A percentile compares a stretch with the other conserved stretches of the same genome.
Conservation (phyloP, 2,888 invertebrate genomes). For the Dynastes grantii region DNA sequence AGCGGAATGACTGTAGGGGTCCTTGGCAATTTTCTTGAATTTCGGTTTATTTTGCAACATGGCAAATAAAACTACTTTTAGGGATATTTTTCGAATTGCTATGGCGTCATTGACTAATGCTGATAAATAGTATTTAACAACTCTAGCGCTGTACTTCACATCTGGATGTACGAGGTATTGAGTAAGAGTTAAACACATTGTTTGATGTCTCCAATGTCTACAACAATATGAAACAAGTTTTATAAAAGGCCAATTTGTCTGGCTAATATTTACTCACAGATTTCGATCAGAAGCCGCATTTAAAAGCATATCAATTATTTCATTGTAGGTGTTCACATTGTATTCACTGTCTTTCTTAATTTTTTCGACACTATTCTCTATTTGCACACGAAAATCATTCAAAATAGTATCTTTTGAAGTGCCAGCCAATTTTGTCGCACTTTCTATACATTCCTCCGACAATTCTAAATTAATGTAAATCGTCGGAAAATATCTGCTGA, state of each 20-base stretch:
- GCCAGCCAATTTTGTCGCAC: conserved; percentile 71
- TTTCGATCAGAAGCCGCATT: conserved; percentile 74
- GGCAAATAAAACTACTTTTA: conserved; percentile 76
- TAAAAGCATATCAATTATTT: conserved; percentile 72
- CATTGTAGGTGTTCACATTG: conserved; percentile 73
- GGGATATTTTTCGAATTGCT: conserved; percentile 82
- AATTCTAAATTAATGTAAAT: conserved; percentile 76
- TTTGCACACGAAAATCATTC: conserved; percentile 63
- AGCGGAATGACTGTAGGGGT: conserved; percentile 68
- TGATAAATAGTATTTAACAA: conserved; percentile 78
- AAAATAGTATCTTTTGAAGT: conserved; percentile 67
- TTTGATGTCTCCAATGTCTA: conserved; percentile 88
- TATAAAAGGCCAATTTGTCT: background rate
- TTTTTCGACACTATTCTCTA: conserved; percentile 66
- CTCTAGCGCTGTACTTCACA: conserved; percentile 76
- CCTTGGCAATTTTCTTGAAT: conserved; percentile 75
- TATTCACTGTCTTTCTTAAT: conserved; percentile 69
- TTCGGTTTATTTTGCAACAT: conserved; percentile 82
- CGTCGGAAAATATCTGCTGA: conserved; percentile 77
- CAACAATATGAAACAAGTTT: conserved; percentile 56
- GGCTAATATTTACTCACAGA: conserved; percentile 66
- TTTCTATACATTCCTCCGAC: conserved; percentile 71
- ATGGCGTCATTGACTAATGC: conserved; percentile 85
- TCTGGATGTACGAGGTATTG: conserved; percentile 82
- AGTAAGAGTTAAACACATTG: conserved; percentile 83